A percentile compares a stretch with the other conserved stretches of the same genome.
These are phyloP conservation scores for Leptodirus hochenwartii DNA, from an alignment of 2,888 invertebrate species.

Conservation along the genomic window DNA sequence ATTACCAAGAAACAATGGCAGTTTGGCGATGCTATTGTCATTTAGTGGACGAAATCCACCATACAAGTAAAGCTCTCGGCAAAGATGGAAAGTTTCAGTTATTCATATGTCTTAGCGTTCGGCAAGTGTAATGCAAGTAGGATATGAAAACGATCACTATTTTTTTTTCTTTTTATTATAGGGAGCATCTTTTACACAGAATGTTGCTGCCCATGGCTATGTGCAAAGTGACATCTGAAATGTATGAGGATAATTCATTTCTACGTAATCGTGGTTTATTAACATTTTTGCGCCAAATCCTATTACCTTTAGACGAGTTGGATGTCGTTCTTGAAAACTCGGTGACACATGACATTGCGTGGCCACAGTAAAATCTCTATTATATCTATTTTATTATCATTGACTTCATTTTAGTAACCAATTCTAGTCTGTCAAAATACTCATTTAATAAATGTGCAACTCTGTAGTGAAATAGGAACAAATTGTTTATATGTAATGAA, in stretches of 20 bases:
- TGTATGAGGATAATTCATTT: conserved; percentile 96
- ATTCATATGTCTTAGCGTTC: conserved; percentile 82
- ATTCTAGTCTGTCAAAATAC: too few relatives aligned
- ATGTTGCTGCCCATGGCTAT: conserved; percentile 83
- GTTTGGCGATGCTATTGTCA: conserved; percentile 81
- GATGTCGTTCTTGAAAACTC: conserved; percentile 76
- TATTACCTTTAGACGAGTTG: conserved; percentile 78
- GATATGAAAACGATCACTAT: too few relatives aligned
- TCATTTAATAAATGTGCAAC: too few relatives aligned
- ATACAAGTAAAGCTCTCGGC: conserved; percentile 70
- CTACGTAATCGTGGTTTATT: conserved; percentile 70
- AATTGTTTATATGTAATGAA: too few relatives aligned
- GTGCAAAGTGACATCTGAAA: conserved; percentile 73
- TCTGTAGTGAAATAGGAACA: too few relatives aligned
- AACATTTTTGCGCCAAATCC: conserved; percentile 77
- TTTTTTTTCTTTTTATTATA: conserved; percentile 24
- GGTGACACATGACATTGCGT: conserved; percentile 48
- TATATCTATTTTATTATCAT: too few relatives aligned
- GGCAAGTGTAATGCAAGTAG: too few relatives aligned
- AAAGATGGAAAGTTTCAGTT: conserved; percentile 98
- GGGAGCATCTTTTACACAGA: conserved; percentile 76
- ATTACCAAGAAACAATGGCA: conserved; percentile 33
- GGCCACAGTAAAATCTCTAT: conserved; percentile 14
- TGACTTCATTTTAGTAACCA: too few relatives aligned
- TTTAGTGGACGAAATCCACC: conserved; percentile 74